Evolutionary conservation across 1,140 invertebrate species (phyloP).

Genomic region (Drosophila mojavensis): DNA sequence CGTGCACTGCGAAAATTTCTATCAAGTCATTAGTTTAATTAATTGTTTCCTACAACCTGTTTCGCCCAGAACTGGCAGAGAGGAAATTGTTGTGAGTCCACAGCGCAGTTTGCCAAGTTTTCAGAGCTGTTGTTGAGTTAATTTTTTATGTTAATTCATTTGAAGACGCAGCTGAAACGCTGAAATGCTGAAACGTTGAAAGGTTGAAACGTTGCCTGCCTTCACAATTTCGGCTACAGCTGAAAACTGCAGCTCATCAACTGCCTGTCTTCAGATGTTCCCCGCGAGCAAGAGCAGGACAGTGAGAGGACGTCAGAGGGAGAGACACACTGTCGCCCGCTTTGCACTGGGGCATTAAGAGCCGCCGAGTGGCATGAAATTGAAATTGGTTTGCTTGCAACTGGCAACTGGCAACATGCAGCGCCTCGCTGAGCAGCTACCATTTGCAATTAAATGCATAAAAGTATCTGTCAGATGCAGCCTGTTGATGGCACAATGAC

Average conservation of each 20-base stretch:
- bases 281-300: not conserved
- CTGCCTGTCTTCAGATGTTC: constrained; percentile 3
- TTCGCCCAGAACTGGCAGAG: not conserved
- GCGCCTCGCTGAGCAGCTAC: not conserved
- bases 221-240: constrained; percentile 53
- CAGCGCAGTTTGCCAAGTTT: not conserved
- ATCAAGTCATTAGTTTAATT: constrained; percentile 77
- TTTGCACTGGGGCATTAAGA: constrained; percentile 33
- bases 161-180: constrained; percentile 37
- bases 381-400: constrained; percentile 44
- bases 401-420: constrained; percentile 20
- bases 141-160: constrained; percentile 64
- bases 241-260: constrained; percentile 69
- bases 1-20: constrained; percentile 36
- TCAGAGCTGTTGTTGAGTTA: constrained; percentile 52
- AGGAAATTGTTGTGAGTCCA: not conserved
- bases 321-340: constrained; percentile 20
- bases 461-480: constrained; percentile 60
- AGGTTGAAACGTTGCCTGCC: constrained; percentile 8
- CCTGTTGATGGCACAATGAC: constrained; percentile 44
- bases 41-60: constrained; percentile 57
- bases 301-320: not conserved
- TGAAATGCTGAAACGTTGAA: constrained; percentile 10
- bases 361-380: constrained; percentile 51
- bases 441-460: constrained; percentile 48